These are phyloP conservation scores for Eupsilia transversa DNA, from an alignment of 2,888 invertebrate genomes.

Conservation along the genomic window DNA sequence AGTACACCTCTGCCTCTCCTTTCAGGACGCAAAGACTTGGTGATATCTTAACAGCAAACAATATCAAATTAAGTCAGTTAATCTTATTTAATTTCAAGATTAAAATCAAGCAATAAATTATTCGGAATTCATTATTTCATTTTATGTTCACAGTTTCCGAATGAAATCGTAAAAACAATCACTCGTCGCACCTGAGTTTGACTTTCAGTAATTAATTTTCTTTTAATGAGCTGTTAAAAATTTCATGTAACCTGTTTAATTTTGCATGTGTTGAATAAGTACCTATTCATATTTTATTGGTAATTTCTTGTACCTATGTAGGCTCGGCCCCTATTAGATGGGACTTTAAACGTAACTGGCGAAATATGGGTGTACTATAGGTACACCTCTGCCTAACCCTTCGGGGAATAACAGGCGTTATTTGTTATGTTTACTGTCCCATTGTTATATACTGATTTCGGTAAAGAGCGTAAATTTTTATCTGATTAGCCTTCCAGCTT, in stretches of 20 bases:
- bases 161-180: slow-evolving; percentile 48
- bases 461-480: no score
- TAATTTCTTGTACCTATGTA: no score
- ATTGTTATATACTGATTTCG: no score
- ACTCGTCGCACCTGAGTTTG: slow-evolving; percentile 55
- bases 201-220: slow-evolving; percentile 46
- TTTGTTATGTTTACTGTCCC: no score
- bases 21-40: not conserved
- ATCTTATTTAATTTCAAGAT: slow-evolving; percentile 49
- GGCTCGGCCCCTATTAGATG: no score
- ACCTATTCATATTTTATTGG: not conserved
- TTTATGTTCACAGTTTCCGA: slow-evolving; percentile 40
- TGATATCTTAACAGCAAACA: not conserved
- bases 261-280: not conserved
- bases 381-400: no score
- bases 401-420: no score
- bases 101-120: slow-evolving; percentile 49
- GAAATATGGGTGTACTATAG: no score
- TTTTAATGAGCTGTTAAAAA: slow-evolving; percentile 28
- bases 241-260: not conserved
- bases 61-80: slow-evolving; percentile 21
- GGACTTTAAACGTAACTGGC: no score
- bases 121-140: slow-evolving; percentile 31
- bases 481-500: not conserved
- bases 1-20: not conserved